phyloP scores from a whole-genome alignment of 2,888 invertebrate species.

The Leptopterna dolabrata region DNA sequence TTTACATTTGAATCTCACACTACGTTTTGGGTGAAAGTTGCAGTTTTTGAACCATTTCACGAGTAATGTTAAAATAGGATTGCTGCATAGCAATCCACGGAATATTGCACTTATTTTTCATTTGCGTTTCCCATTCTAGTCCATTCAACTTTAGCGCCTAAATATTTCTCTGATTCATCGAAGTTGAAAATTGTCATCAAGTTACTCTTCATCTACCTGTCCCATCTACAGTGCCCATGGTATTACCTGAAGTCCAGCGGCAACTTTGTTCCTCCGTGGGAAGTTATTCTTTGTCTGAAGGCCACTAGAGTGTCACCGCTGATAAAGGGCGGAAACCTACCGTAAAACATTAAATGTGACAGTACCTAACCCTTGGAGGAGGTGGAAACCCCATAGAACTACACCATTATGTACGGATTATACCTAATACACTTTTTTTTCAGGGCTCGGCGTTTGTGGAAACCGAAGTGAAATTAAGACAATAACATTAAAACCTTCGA shows the following conservation, averaged over 20 bases:
- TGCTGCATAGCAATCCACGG: no score
- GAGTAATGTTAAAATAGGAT: no score
- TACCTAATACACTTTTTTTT: background rate
- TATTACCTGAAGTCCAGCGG: background rate
- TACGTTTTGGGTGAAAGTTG: no score
- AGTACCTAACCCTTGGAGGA: background rate
- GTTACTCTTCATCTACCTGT: no score
- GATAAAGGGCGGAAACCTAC: slow-evolving; percentile 18
- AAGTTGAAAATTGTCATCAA: no score
- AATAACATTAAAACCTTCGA: slow-evolving; percentile 41
- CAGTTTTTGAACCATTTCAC: no score
- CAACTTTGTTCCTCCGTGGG: background rate
- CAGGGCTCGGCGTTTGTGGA: background rate
- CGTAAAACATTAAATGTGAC: background rate
- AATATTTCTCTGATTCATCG: no score
- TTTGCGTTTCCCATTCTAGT: no score
- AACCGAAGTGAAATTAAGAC: slow-evolving; percentile 42
- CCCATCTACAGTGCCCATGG: no score
- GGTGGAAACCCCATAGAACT: slow-evolving; percentile 1
- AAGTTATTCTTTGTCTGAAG: background rate
- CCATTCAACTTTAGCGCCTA: no score
- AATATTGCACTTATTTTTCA: no score
- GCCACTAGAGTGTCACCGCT: background rate
- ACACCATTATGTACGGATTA: slow-evolving; percentile 3
- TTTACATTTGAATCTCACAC: no score